Percentiles rank a stretch among this genome's conserved stretches.
Evolutionary conservation across 1,140 invertebrate genomes (phyloP).

Genomic region (Hydropsyche tenuis): DNA sequence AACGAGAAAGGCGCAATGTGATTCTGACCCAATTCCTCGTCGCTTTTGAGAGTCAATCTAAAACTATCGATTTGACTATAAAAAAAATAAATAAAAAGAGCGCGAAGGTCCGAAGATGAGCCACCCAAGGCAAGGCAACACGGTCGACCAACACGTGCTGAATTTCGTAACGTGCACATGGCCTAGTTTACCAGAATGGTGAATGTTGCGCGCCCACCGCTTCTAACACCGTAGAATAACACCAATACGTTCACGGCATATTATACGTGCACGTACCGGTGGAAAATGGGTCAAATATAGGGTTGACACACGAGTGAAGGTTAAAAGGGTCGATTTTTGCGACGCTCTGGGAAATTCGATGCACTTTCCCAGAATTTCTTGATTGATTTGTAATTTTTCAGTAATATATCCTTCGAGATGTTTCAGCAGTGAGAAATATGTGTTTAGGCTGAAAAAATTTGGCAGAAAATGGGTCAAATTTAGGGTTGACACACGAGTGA

Average conservation of each 20-base stretch:
- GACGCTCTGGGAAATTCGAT: background rate
- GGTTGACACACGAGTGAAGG: conserved; percentile 11
- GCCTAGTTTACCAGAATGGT: conserved; percentile 38
- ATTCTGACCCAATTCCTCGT: too few relatives aligned
- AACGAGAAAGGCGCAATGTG: background rate
- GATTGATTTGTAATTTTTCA: background rate
- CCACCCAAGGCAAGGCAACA: conserved; percentile 23
- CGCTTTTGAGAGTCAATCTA: too few relatives aligned
- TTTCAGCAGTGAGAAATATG: too few relatives aligned
- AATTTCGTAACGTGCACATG: conserved; percentile 46
- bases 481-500: conserved; percentile 20
- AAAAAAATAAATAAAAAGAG: background rate
- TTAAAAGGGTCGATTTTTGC: background rate
- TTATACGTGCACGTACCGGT: background rate
- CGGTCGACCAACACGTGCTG: conserved; percentile 30
- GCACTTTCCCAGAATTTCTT: too few relatives aligned
- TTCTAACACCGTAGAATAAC: background rate
- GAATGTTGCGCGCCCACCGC: conserved; percentile 30
- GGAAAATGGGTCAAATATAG: conserved; percentile 28
- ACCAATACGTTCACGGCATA: background rate
- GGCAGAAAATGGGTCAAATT: conserved; percentile 22
- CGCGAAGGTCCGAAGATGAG: background rate
- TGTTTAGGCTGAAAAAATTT: too few relatives aligned
- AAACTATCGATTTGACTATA: too few relatives aligned
- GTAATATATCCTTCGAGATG: too few relatives aligned